These are phyloP conservation scores for Phainopepla nitens DNA, from an alignment of 2,113 vertebrate genomes.

Conservation along the genomic window DNA sequence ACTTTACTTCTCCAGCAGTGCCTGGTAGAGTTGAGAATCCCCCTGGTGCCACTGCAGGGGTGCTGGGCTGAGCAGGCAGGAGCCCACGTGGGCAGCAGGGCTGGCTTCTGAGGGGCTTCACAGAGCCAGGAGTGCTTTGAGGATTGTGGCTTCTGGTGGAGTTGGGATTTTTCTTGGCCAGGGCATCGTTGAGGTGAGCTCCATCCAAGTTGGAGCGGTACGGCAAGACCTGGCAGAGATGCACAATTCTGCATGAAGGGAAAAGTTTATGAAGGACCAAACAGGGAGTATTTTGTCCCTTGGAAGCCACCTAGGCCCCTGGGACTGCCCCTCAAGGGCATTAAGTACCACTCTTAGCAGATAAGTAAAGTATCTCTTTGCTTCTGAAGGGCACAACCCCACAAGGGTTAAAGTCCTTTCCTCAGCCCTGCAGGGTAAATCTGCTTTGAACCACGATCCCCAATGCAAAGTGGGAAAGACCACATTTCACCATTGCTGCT, in stretches of 20 bases:
- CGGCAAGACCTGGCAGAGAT: background rate
- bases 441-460: background rate
- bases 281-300: background rate
- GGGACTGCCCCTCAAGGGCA: background rate
- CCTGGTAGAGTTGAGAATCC: background rate
- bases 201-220: fast-evolving
- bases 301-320: background rate
- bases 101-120: background rate
- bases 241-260: background rate
- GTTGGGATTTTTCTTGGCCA: background rate
- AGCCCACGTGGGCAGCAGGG: background rate
- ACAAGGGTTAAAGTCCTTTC: background rate
- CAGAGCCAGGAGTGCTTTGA: background rate
- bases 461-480: background rate
- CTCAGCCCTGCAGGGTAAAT: background rate
- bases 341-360: background rate
- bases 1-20: background rate
- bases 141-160: background rate
- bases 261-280: background rate
- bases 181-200: fast-evolving
- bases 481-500: background rate
- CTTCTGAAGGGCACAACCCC: background rate
- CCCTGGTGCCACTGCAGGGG: fast-evolving
- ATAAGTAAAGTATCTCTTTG: background rate
- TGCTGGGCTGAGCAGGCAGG: background rate